Conservation (phyloP, 53 echinoderm and acorn worm genomes). For the Hippasteria phrygiana region DNA sequence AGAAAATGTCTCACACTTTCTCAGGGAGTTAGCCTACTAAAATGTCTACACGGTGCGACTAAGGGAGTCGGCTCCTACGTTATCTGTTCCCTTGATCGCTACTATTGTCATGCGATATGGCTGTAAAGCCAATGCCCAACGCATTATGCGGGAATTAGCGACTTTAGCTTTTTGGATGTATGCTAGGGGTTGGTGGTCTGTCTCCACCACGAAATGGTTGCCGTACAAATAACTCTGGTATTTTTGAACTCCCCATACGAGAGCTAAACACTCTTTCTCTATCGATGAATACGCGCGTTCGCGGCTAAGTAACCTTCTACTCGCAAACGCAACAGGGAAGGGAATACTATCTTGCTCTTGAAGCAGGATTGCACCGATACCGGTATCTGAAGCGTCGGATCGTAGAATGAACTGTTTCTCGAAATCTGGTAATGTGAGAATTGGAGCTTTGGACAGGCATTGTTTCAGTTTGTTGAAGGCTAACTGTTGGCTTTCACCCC, state of each 20-base stretch:
- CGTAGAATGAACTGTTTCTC: constrained; percentile 51
- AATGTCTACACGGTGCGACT: constrained; percentile 28
- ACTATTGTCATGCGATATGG: constrained; percentile 19
- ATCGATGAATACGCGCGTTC: constrained; percentile 46
- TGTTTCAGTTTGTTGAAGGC: constrained; percentile 34
- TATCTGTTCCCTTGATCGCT: constrained; percentile 48
- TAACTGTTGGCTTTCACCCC: constrained; percentile 8
- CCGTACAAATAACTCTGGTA: constrained; percentile 43
- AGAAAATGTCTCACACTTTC: constrained; percentile 18
- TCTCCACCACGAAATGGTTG: constrained; percentile 29
- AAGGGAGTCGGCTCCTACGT: constrained; percentile 55
- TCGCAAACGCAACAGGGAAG: constrained; percentile 47
- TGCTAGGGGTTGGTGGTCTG: constrained; percentile 57
- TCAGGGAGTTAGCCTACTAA: not conserved
- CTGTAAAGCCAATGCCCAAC: constrained; percentile 55
- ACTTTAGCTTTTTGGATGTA: constrained; percentile 41
- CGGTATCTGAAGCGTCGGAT: constrained; percentile 54
- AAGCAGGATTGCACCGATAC: constrained; percentile 54
- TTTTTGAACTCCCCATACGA: constrained; percentile 46
- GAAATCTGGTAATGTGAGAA: constrained; percentile 26
- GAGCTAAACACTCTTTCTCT: constrained; percentile 56
- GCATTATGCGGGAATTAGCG: constrained; percentile 33
- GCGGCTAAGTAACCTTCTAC: constrained; percentile 38
- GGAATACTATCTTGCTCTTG: constrained; percentile 6
- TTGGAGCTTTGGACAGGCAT: constrained; percentile 21